These are phyloP conservation scores for Hirtodrosophila confusa DNA, from an alignment of 2,888 invertebrate species.

Conservation along the genomic window DNA sequence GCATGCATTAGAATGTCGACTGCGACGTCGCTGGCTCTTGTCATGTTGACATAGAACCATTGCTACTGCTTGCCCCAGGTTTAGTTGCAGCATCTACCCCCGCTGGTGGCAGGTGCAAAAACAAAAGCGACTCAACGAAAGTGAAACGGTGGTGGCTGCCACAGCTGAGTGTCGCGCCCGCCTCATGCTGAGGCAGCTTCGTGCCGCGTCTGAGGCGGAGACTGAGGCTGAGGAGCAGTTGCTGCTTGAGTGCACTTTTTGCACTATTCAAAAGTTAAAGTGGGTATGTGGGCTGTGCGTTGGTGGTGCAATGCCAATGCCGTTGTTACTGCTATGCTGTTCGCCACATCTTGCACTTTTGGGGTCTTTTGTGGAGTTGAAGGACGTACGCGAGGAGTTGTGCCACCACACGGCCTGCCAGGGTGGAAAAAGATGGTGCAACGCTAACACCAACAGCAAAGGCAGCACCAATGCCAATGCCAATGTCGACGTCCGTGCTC, in stretches of 20 bases:
- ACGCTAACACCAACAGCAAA: constrained; percentile 14
- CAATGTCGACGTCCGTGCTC: constrained; percentile 25
- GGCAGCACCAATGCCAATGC: constrained; percentile 24
- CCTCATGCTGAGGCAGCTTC: constrained; percentile 1
- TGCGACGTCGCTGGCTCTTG: constrained; percentile 35
- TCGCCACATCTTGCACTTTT: constrained; percentile 42
- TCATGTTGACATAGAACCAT: constrained; percentile 77
- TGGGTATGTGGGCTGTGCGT: constrained; percentile 20
- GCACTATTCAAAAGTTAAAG: constrained; percentile 73
- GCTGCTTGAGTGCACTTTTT: constrained; percentile 77
- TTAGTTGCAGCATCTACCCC: constrained; percentile 49
- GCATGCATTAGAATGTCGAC: constrained; percentile 54
- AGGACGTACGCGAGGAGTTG: constrained; percentile 61
- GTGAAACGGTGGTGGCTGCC: constrained; percentile 72
- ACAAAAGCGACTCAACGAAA: constrained; percentile 47
- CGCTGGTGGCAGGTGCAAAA: constrained; percentile 61
- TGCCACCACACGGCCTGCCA: constrained; percentile 7
- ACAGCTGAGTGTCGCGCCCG: constrained; percentile 24
- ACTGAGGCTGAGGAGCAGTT: constrained; percentile 24
- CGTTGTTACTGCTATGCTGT: background rate
- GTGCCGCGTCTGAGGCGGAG: constrained; percentile 1
- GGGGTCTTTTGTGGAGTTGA: constrained; percentile 52
- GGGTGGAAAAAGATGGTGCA: constrained; percentile 54
- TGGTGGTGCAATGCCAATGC: constrained; percentile 46
- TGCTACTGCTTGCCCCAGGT: constrained; percentile 37